Evolutionary conservation across 2,113 vertebrate genomes (phyloP), one percentile per base, ranked within the genome.

Genomic region (Neodontobutis hainanensis): DNA sequence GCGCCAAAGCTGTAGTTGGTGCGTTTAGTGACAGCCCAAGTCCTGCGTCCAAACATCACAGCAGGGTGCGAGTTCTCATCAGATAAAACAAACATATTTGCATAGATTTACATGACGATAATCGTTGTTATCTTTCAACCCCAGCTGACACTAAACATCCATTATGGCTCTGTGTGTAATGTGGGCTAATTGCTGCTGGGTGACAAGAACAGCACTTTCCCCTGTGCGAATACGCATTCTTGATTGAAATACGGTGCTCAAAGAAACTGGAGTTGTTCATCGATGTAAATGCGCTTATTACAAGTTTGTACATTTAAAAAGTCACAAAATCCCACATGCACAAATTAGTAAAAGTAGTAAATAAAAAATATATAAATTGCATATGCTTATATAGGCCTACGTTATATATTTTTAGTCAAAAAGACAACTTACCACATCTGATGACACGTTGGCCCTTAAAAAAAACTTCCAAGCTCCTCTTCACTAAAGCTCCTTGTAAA

Each of bases 201-300:
- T 76, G 84, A 66, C 83, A 73, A 68, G 85, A 75, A 11, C 49
- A 6, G 19, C 85, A 88, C 91, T 85, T 84, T 86, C 80, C 27
- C 78, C 43, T 15, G 59, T 6, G 57, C 5, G 36, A 86, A 82
- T 70, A 84, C 82, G 77, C 88, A 77, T 38, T 61, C 43, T 8
- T 16, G 3, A 45, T 73, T 65, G 63, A 35, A 32, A 36, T 32
- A 35, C 34, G 52, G 35, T 36, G 14, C 27, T 34, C 11, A 27
- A 35, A 35, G 11, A n/a, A 53, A 5, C 3, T 36, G 27, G 2
- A 47, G 45, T 52, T 34, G 19, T 34, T 15, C 14, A 15, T 35
- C 8, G 3, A 14, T 14, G 14, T 19, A 14, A 34, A n/a, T 11
- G 12, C 12, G 15, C 12, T 3, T 6, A 14, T 55, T 8, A 15